These are phyloP conservation scores for Ptilorrhoa leucosticta DNA, from an alignment of 2,113 vertebrate species.

Conservation along the genomic window DNA sequence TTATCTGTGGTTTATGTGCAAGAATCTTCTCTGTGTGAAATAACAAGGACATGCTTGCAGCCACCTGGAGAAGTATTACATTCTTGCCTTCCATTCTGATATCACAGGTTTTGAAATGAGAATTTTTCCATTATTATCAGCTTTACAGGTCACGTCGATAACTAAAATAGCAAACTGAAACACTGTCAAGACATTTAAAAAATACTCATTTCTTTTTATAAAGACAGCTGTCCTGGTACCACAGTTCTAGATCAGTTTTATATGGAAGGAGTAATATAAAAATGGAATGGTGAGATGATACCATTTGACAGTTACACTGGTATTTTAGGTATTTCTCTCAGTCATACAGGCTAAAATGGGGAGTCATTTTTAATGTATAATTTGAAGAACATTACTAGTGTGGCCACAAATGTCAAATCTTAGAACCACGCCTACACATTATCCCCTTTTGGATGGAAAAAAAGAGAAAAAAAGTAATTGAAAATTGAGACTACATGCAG, in stretches of 20 bases:
- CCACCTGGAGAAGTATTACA: not conserved
- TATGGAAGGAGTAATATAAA: not conserved
- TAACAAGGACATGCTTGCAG: not conserved
- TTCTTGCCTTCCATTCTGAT: not conserved
- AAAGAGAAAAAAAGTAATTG: not conserved
- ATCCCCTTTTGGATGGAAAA: not conserved
- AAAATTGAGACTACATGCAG: not conserved
- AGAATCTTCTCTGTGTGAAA: not conserved
- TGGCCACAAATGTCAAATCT: not conserved
- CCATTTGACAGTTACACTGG: not conserved
- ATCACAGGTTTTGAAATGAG: slow-evolving; percentile 13
- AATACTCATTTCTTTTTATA: not conserved
- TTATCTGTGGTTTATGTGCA: not conserved
- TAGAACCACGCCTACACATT: not conserved
- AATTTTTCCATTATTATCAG: not conserved
- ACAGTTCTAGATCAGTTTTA: not conserved
- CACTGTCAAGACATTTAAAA: not conserved
- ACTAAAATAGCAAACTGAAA: slow-evolving; percentile 5
- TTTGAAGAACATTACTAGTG: not conserved
- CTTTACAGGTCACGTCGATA: not conserved
- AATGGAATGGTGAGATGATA: not conserved
- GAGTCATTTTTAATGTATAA: not conserved
- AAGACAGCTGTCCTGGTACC: not conserved
- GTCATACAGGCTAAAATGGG: not conserved
- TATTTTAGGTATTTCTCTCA: not conserved